phyloP scores from a whole-genome alignment of 1,140 invertebrate species.

The Lithobius niger region DNA sequence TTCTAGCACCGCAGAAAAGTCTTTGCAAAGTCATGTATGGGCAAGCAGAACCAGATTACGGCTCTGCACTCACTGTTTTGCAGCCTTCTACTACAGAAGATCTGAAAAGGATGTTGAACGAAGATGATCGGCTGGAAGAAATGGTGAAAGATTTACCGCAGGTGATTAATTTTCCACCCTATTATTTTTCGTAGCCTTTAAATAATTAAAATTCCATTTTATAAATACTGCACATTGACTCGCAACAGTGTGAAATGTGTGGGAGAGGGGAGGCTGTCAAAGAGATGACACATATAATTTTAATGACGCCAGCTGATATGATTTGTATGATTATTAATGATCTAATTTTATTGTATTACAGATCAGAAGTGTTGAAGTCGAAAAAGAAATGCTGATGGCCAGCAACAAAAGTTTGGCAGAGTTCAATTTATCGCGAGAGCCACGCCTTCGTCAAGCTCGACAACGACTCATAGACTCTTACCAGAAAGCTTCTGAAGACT shows the following conservation, averaged over 20 bases:
- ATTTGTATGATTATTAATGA: background rate
- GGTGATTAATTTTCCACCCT: slow-evolving; percentile 46
- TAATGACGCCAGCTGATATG: background rate
- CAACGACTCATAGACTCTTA: slow-evolving; percentile 50
- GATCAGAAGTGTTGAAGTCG: slow-evolving; percentile 60
- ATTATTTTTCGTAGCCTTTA: background rate
- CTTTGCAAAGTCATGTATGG: too few species aligned
- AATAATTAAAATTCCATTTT: background rate
- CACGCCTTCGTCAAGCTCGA: slow-evolving; percentile 56
- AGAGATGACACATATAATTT: background rate
- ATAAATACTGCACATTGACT: too few species aligned
- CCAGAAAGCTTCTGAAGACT: slow-evolving; percentile 49
- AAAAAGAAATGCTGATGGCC: slow-evolving; percentile 70
- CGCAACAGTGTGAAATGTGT: too few species aligned
- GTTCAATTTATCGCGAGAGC: slow-evolving; percentile 68
- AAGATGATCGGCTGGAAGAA: slow-evolving; percentile 66
- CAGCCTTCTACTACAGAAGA: slow-evolving; percentile 51
- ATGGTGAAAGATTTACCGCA: slow-evolving; percentile 61
- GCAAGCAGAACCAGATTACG: slow-evolving; percentile 3
- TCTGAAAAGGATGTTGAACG: slow-evolving; percentile 64
- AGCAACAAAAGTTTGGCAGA: slow-evolving; percentile 75
- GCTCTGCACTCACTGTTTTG: slow-evolving; percentile 36
- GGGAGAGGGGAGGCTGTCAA: too few species aligned
- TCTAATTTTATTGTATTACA: slow-evolving; percentile 32
- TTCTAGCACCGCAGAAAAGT: too few species aligned